These are phyloP conservation scores for Tragelaphus oryx DNA, from an alignment of 2,797 vertebrate species.

Conservation along the genomic window DNA sequence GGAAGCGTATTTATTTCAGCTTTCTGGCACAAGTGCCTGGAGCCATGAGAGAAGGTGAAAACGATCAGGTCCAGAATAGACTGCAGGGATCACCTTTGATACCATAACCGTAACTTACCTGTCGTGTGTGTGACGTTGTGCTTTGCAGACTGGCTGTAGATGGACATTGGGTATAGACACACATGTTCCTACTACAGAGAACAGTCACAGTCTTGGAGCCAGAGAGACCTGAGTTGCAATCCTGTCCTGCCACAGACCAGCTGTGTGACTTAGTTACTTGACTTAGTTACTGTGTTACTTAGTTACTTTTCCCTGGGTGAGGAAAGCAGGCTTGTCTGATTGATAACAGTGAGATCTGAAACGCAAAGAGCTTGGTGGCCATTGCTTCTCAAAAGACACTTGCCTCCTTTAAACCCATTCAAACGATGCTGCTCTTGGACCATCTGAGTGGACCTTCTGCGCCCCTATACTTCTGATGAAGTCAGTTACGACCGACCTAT, in stretches of 20 bases:
- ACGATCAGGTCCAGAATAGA: background rate
- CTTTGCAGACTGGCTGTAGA: accelerated
- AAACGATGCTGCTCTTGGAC: background rate
- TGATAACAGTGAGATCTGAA: background rate
- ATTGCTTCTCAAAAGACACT: background rate
- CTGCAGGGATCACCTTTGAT: accelerated
- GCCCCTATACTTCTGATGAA: background rate
- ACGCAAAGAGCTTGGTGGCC: background rate
- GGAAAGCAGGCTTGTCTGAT: background rate
- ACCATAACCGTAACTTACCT: accelerated
- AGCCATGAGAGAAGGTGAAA: background rate
- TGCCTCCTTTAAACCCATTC: background rate
- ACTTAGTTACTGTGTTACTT: background rate
- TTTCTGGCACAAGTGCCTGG: background rate
- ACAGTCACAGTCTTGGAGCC: background rate
- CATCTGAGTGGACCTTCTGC: accelerated
- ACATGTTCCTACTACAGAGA: accelerated
- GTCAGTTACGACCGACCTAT: accelerated
- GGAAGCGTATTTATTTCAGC: background rate
- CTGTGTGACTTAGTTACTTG: background rate
- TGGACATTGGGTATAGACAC: accelerated
- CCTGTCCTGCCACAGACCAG: background rate
- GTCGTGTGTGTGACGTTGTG: accelerated
- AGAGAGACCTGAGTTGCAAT: background rate
- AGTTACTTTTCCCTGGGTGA: background rate